Conservation (phyloP, 2,888 invertebrate species). For the Synanthedon formicaeformis region DNA sequence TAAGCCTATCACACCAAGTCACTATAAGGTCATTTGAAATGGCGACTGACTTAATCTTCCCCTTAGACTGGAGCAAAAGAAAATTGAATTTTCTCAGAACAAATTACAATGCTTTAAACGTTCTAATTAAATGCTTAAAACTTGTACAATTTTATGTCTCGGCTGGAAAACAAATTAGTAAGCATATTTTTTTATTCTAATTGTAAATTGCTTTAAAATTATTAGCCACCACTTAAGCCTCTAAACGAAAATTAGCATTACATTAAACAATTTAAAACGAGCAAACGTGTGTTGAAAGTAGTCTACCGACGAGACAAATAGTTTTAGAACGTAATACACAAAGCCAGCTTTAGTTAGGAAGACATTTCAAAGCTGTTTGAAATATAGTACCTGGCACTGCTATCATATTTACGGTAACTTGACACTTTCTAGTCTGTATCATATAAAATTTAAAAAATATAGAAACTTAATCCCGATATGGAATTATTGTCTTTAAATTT, state of each 20-base stretch:
- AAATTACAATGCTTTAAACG: too few species aligned
- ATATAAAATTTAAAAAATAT: not conserved
- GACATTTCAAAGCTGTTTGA: constrained; percentile 22
- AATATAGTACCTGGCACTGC: constrained; percentile 17
- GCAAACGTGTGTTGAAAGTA: not conserved
- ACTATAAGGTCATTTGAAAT: constrained; percentile 12
- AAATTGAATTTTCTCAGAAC: too few species aligned
- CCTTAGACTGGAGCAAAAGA: not conserved
- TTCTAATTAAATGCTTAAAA: too few species aligned
- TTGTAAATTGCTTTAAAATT: too few species aligned
- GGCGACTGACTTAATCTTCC: not conserved
- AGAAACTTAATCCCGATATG: too few species aligned
- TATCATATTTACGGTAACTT: constrained; percentile 11
- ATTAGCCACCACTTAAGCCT: too few species aligned
- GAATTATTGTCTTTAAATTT: too few species aligned
- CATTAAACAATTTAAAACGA: too few species aligned
- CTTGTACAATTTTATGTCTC: too few species aligned
- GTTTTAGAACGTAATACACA: not conserved
- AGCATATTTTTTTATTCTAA: too few species aligned
- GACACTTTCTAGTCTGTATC: constrained; percentile 3
- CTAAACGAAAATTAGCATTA: too few species aligned
- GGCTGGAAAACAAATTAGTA: too few species aligned
- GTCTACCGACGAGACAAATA: not conserved
- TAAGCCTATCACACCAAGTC: constrained; percentile 13
- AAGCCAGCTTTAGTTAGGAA: constrained; percentile 2